Base-by-base conservation (phyloP, 2,113 vertebrate genomes). In the Elgaria multicarinata region DNA sequence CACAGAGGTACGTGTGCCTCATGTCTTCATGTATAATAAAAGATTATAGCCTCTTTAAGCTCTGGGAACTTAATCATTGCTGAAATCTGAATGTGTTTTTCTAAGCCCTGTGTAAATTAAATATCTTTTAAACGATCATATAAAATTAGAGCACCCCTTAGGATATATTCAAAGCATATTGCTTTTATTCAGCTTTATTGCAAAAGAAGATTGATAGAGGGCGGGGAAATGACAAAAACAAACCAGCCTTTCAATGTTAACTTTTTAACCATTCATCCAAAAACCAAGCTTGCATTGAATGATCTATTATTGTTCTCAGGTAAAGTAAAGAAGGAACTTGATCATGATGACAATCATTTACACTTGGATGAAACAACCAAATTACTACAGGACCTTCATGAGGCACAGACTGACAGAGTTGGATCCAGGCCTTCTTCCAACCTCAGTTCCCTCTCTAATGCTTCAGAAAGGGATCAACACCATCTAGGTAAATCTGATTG, bases 401-500 rank as follows among this genome's bases (percentile, higher is more conserved):
- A 99, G 46, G 98, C 97, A 1, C 98, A 99, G 93, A 98, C 97
- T 0, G 99, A 99, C 80, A 95, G 98, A 46, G 98, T 98, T 7
- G 98, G 98, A 90, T 99, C 99, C 66, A 97, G 98, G 89, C 99
- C 99, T 0, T 99, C 99, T 0, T 99, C 99, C 79, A 99, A 99
- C 92, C 95, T 99, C 93, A 99, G 98, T 89, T 99, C 99, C 8
- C 97, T 99, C 86, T 99, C 99, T 87, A 99, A 99, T 80, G 91
- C 98, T 31, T 99, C 99, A 0, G 99, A 99, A 94, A 97, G 98
- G 91, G 99, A 99, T 88, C 98, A 98, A 67, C 99, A 99, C 87
- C 98, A 99, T 93, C 97, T 99, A 89, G 98, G 99, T 98, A 94
- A 96, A 85, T 77, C 86, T 90, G 22, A 4, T 66, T 53, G 83